phyloP scores from a whole-genome alignment of 2,888 invertebrate species.

The Phortica okadai region DNA sequence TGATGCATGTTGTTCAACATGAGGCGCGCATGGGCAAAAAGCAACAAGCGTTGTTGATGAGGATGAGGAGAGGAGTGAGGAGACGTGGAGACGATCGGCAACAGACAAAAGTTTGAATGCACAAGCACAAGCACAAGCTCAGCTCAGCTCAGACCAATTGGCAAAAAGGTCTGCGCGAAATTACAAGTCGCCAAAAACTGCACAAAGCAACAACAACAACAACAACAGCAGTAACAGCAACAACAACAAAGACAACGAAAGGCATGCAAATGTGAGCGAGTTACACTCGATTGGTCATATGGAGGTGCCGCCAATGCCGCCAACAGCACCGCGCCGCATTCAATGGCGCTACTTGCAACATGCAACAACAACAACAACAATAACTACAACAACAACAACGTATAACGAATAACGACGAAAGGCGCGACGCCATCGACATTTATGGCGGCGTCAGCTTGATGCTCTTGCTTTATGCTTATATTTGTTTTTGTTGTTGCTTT shows the following conservation, averaged over 20 bases:
- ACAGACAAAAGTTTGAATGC: too few species aligned
- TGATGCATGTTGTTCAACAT: slow-evolving; percentile 31
- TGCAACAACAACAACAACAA: neutral
- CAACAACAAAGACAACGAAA: neutral
- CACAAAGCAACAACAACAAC: neutral
- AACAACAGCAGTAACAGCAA: neutral
- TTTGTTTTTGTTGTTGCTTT: neutral
- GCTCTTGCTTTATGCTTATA: neutral
- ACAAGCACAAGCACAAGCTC: neutral
- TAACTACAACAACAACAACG: neutral
- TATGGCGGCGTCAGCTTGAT: slow-evolving; percentile 9
- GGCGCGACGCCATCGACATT: slow-evolving; percentile 4
- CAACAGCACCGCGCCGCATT: neutral
- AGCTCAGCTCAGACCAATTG: slow-evolving; percentile 26
- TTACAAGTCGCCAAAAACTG: slow-evolving; percentile 29
- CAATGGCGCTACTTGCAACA: neutral
- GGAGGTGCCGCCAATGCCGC: neutral
- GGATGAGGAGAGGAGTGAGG: too few species aligned
- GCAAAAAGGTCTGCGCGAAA: slow-evolving; percentile 37
- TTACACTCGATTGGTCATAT: slow-evolving; percentile 17
- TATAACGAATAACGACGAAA: neutral
- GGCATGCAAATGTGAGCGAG: neutral
- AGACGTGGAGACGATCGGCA: too few species aligned
- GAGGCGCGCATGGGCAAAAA: slow-evolving; percentile 23
- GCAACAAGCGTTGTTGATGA: neutral